A percentile compares a stretch with the other conserved stretches of the same genome.
phyloP scores from a whole-genome alignment of 2,113 vertebrate genomes.

The Diadophis punctatus region DNA sequence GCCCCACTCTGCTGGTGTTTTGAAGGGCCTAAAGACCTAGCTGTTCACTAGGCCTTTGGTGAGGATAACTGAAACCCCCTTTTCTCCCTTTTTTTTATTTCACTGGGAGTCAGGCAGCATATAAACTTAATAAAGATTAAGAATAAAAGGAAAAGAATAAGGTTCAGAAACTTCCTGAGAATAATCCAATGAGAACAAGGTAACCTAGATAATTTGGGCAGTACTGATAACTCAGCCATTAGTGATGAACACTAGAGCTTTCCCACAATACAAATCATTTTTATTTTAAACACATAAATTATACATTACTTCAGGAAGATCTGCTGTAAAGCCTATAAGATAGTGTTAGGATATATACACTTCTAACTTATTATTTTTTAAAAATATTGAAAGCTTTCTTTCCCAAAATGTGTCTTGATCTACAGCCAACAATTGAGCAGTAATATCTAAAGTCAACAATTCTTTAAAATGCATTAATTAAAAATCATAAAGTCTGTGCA shows the following conservation, averaged over 20 bases:
- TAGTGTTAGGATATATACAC: background rate
- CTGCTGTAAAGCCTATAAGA: background rate
- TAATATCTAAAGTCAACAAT: background rate
- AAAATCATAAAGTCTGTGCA: background rate
- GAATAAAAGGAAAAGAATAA: background rate
- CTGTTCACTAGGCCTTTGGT: background rate
- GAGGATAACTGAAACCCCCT: background rate
- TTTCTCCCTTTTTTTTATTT: background rate
- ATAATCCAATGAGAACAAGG: background rate
- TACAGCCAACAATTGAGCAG: background rate
- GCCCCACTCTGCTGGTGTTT: background rate
- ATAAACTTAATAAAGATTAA: background rate
- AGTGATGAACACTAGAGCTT: background rate
- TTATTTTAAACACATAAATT: conserved; percentile 29
- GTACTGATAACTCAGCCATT: background rate
- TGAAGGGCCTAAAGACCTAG: background rate
- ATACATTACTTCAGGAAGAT: conserved; percentile 19
- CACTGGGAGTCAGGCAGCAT: background rate
- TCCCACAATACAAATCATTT: background rate
- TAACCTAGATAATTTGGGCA: background rate
- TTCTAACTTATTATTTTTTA: background rate
- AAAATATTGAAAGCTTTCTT: background rate
- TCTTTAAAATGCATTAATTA: background rate
- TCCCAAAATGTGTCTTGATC: fast-evolving
- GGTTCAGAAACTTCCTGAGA: background rate